phyloP scores from a whole-genome alignment of 2,797 vertebrate genomes.

The Esox masquinongy region DNA sequence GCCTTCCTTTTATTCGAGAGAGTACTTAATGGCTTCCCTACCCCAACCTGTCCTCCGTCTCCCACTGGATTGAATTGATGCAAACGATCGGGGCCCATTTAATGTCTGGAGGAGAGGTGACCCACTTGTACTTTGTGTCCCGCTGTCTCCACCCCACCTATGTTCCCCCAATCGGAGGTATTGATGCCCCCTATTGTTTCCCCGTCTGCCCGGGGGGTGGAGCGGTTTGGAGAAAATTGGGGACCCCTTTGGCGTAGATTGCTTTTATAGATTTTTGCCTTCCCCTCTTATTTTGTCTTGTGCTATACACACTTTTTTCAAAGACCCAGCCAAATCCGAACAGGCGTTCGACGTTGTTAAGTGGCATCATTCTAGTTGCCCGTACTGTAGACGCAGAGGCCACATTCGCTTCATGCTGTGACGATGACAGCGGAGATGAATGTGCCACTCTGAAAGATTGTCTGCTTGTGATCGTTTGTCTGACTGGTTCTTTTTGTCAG shows the following conservation, averaged over 20 bases:
- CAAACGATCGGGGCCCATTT: conserved; percentile 73
- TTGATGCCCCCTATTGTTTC: conserved; percentile 76
- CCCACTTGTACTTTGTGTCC: conserved; percentile 59
- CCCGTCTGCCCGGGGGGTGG: conserved; percentile 67
- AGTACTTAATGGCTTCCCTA: conserved; percentile 65
- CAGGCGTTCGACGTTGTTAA: conserved; percentile 45
- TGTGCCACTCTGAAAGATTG: background rate
- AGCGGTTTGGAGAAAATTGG: conserved; percentile 75
- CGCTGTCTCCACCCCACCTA: conserved; percentile 57
- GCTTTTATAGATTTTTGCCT: conserved; percentile 76
- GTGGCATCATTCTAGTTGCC: conserved; percentile 48
- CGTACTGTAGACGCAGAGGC: conserved; percentile 28
- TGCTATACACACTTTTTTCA: conserved; percentile 51
- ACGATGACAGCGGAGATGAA: conserved; percentile 36
- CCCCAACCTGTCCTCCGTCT: conserved; percentile 58
- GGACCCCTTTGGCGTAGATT: conserved; percentile 73
- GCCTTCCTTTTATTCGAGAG: conserved; percentile 55
- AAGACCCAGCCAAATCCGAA: conserved; percentile 43
- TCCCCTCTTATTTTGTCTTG: conserved; percentile 54
- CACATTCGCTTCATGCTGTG: conserved; percentile 23
- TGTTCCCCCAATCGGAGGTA: conserved; percentile 73
- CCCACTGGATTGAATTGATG: conserved; percentile 76
- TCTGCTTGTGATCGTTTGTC: background rate
- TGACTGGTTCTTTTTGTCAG: background rate
- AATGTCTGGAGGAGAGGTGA: conserved; percentile 66